Evolutionary conservation across 1,140 invertebrate genomes (phyloP).

Genomic region (Anadara kagoshimensis): DNA sequence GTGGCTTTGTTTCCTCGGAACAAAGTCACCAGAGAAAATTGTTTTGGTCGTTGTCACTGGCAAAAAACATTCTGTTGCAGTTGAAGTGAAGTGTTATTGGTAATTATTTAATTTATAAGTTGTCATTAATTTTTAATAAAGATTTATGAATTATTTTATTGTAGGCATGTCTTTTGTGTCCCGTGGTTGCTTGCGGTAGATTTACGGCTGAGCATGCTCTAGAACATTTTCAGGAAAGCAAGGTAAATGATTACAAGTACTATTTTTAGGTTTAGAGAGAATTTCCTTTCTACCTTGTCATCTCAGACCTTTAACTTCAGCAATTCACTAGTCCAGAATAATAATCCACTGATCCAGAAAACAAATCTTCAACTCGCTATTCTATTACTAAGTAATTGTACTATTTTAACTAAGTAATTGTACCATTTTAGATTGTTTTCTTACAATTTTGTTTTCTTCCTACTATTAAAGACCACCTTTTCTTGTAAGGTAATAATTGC

Average conservation of each 20-base stretch:
- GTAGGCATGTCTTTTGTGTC: slow-evolving; percentile 69
- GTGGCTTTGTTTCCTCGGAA: too few relatives aligned
- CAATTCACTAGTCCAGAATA: not conserved
- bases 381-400: not conserved
- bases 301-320: not conserved
- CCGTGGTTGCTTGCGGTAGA: slow-evolving; percentile 67
- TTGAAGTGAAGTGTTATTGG: too few relatives aligned
- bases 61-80: too few relatives aligned
- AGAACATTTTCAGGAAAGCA: slow-evolving; percentile 61
- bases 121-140: too few relatives aligned
- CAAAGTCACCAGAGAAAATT: too few relatives aligned
- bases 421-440: not conserved
- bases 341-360: not conserved
- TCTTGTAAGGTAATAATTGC: too few relatives aligned
- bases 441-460: too few relatives aligned
- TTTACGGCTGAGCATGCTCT: slow-evolving; percentile 68
- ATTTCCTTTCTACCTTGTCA: not conserved
- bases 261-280: not conserved
- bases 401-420: not conserved
- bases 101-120: too few relatives aligned
- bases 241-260: slow-evolving; percentile 46
- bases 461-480: too few relatives aligned
- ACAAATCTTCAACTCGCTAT: not conserved
- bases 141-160: slow-evolving; percentile 10
- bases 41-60: too few relatives aligned